Evolutionary conservation across 2,113 vertebrate species (phyloP).

Genomic region (Callochromis pleurospilus): DNA sequence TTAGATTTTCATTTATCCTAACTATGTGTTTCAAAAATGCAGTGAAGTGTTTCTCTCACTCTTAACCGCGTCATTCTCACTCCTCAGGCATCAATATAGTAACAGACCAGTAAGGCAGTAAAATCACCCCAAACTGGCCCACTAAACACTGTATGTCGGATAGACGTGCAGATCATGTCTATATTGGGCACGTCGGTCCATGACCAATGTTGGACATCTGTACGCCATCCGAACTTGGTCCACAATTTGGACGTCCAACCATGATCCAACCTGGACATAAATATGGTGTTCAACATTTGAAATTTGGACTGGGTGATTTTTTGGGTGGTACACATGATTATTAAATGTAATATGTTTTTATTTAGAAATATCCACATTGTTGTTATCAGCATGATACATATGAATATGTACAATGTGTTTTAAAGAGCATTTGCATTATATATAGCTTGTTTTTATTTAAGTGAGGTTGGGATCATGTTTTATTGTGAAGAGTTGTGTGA

Average conservation of each 20-base stretch:
- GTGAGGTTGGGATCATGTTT: not conserved
- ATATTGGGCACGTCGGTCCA: not conserved
- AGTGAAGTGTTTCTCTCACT: not conserved
- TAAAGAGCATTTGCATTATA: not conserved
- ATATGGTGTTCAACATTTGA: not conserved
- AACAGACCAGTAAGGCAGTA: not conserved
- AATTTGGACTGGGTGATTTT: not conserved
- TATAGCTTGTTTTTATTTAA: not conserved
- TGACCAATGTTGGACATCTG: not conserved
- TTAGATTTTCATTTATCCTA: not conserved
- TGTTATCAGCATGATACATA: not conserved
- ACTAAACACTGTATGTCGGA: not conserved
- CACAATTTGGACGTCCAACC: not conserved
- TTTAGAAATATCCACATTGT: not conserved
- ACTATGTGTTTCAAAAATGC: not conserved
- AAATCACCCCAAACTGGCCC: not conserved
- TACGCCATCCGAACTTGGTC: not conserved
- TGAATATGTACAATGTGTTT: not conserved
- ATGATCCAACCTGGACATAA: not conserved
- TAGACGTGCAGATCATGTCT: not conserved
- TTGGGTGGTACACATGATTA: not conserved
- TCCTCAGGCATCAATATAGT: not conserved
- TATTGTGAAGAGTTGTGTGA: not conserved
- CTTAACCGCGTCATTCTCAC: fast-evolving
- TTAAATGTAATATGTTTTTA: not conserved